phyloP scores from a whole-genome alignment of 2,797 vertebrate species.

The Enteromius unitaeniatus region DNA sequence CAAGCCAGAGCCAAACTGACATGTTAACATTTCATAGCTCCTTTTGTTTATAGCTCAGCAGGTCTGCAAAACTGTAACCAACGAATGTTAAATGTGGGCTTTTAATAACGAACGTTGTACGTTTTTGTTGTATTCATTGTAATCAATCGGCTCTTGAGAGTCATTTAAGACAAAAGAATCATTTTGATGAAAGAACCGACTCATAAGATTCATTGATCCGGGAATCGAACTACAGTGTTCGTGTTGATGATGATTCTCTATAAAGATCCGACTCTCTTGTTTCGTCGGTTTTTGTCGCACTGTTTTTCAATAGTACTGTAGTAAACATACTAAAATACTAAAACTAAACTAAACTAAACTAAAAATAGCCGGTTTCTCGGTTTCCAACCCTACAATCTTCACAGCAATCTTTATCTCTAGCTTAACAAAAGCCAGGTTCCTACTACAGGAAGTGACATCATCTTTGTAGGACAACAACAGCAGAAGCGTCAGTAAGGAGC shows the following conservation, averaged over 20 bases:
- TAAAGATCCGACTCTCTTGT: neutral
- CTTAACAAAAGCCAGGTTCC: neutral
- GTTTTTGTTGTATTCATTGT: neutral
- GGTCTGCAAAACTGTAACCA: neutral
- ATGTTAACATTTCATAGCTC: neutral
- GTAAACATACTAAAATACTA: neutral
- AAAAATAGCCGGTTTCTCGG: too few species aligned
- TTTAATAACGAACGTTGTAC: neutral
- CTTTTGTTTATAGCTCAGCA: neutral
- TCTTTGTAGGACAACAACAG: neutral
- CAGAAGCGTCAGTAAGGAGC: neutral
- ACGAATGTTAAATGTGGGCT: neutral
- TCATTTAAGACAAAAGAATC: neutral
- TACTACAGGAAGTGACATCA: slow-evolving; percentile 17
- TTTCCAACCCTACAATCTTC: neutral
- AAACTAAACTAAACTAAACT: too few species aligned
- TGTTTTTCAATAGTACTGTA: neutral
- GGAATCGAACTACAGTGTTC: neutral
- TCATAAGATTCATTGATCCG: neutral
- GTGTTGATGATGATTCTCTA: neutral
- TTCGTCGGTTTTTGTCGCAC: neutral
- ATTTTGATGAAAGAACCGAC: neutral
- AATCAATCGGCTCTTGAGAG: neutral
- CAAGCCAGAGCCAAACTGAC: neutral
- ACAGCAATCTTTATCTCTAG: neutral